These are phyloP conservation scores for Eupithecia inturbata DNA, from an alignment of 2,888 invertebrate genomes.

Conservation along the genomic window DNA sequence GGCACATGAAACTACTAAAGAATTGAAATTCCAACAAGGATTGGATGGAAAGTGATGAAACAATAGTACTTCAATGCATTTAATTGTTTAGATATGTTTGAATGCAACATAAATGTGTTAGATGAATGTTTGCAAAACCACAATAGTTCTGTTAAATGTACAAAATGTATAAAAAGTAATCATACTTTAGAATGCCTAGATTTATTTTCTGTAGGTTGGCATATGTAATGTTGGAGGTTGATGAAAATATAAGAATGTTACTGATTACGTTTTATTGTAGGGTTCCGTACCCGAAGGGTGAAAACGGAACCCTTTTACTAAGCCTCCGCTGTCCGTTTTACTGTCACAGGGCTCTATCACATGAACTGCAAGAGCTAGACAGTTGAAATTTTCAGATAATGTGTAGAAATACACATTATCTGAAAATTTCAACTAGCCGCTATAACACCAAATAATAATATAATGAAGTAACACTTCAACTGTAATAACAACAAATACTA, in stretches of 20 bases:
- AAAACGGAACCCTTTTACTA: no score
- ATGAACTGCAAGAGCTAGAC: no score
- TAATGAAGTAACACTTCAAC: no score
- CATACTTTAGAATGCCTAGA: slow-evolving; percentile 19
- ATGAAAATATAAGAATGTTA: slow-evolving; percentile 48
- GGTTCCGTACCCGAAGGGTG: no score
- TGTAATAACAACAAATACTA: no score
- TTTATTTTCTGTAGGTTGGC: slow-evolving; percentile 30
- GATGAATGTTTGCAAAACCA: not conserved
- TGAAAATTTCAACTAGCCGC: no score
- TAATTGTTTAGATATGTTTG: slow-evolving; percentile 12
- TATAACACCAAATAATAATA: no score
- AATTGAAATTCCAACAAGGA: slow-evolving; percentile 84
- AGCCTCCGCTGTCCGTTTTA: no score
- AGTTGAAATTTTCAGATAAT: no score
- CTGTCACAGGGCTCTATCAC: no score
- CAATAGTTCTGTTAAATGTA: not conserved
- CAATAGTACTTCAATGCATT: slow-evolving; percentile 23
- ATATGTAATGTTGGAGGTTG: slow-evolving; percentile 15
- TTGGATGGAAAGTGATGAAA: slow-evolving; percentile 45
- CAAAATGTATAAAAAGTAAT: slow-evolving; percentile 8
- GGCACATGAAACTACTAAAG: slow-evolving; percentile 84
- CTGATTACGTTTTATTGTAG: no score
- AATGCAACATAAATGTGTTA: not conserved
- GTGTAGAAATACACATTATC: no score